Base-by-base conservation (phyloP, 2,113 vertebrate genomes). In the Phasianus colchicus region DNA sequence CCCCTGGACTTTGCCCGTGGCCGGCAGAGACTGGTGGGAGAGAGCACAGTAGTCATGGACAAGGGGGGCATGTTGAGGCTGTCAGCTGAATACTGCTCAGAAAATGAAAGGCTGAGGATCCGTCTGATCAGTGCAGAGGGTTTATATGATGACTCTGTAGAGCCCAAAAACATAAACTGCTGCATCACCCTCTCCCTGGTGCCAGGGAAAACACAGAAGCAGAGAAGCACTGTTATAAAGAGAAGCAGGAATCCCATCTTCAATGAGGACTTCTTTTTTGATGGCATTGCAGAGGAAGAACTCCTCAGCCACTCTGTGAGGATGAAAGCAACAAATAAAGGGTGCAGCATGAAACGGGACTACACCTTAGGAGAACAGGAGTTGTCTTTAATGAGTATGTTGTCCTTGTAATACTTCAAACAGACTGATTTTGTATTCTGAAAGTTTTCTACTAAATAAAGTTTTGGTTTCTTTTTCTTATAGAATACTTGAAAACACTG, bases 251-350 rank as follows among this genome's bases (percentile, higher is more conserved):
- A 99, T 91, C 98, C 98, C 3, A 98, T 99, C 87, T 98, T 99
- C 88, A 99, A 99, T 60, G 98, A 99, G 95, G 99, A 99, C 97
- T 99, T 99, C 88, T 99, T 98, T 97, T 98, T 99, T 71, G 98
- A 99, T 15, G 92, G 97, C 3, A 96, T 99, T 67, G 91, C 98
- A 2, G 98, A 98, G 79, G 98, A 98, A 7, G 97, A 99, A 81
- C 94, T 99, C 50, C 84, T 86, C 72, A 95, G 95, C 82, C 95
- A 97, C 78, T 98, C 98, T 2, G 94, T 99, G 67, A 97, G 98
- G 70, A 98, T 99, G 92, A 98, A 99, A 96, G 98, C 98, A 3
- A 95, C 98, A 77, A 98, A 98, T 92, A 98, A 98, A 96, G 98
- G 98, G 95, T 98, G 97, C 73, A 98, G 96, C 27, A 98, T 99